phyloP scores from a whole-genome alignment of 92 coral and sea anemone species.

The Palythoa caribaeorum region DNA sequence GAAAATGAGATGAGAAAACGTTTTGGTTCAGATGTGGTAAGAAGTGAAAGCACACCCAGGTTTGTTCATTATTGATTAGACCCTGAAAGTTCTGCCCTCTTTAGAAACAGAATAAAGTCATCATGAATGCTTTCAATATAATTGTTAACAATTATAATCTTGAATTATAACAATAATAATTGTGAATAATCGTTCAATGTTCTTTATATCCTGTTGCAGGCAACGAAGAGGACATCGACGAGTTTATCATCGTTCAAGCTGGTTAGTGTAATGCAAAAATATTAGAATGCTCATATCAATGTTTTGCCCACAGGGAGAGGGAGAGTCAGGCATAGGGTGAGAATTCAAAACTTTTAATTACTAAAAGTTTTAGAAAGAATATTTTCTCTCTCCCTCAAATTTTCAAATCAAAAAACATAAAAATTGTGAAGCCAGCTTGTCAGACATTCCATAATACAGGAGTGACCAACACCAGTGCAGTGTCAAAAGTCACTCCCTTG shows the following conservation, averaged over 20 bases:
- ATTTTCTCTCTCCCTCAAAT: not conserved
- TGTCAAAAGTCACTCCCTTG: no score
- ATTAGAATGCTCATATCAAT: not conserved
- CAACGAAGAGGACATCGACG: slow-evolving; percentile 86
- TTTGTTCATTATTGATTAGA: not conserved
- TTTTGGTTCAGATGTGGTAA: slow-evolving; percentile 91
- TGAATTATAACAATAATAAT: no score
- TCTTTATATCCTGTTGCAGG: slow-evolving; percentile 41
- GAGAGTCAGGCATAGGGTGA: not conserved
- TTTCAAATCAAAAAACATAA: not conserved
- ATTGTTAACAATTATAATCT: no score
- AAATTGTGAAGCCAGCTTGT: not conserved
- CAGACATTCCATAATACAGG: not conserved
- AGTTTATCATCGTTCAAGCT: slow-evolving; percentile 84
- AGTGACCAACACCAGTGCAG: no score
- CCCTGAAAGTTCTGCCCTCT: not conserved
- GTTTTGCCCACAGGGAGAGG: not conserved
- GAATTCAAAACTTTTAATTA: no score
- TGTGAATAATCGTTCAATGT: no score
- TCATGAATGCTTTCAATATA: no score
- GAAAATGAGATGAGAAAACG: slow-evolving; percentile 94
- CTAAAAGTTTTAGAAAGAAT: not conserved
- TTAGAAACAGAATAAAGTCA: no score
- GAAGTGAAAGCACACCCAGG: slow-evolving; percentile 72
- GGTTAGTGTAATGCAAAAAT: slow-evolving; percentile 49